Evolutionary conservation across 2,888 invertebrate species (phyloP).

Genomic region (Lasioglossum figueresi): DNA sequence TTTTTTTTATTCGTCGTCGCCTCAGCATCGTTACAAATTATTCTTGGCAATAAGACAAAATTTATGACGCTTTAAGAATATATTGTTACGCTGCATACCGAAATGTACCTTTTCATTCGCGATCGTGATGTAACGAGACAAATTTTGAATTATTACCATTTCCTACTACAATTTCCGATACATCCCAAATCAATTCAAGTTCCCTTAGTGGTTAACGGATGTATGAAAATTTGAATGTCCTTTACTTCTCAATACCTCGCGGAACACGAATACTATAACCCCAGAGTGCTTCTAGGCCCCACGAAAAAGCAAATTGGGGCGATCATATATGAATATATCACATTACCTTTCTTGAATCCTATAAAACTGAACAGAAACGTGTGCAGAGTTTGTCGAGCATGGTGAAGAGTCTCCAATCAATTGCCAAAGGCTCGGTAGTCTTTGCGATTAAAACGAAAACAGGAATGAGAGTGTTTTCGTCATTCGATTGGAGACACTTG

Average conservation of each 20-base stretch:
- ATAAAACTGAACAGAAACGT: conserved; percentile 43
- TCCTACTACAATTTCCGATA: conserved; percentile 69
- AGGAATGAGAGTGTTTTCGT: conserved; percentile 10
- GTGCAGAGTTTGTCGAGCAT: conserved; percentile 29
- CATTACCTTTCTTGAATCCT: conserved; percentile 75
- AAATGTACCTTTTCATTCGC: conserved; percentile 54
- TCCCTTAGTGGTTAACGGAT: conserved; percentile 49
- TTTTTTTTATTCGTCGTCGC: conserved; percentile 25
- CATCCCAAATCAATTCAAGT: conserved; percentile 49
- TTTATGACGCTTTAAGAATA: conserved; percentile 66
- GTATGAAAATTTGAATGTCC: conserved; percentile 66
- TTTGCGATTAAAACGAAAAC: conserved; percentile 16
- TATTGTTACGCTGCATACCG: conserved; percentile 37
- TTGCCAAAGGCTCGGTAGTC: neutral
- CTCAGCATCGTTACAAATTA: conserved; percentile 51
- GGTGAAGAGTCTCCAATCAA: conserved; percentile 45
- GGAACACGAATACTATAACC: conserved; percentile 76
- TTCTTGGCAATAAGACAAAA: conserved; percentile 76
- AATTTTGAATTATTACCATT: conserved; percentile 77
- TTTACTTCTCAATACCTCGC: conserved; percentile 67
- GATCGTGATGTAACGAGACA: conserved; percentile 70
- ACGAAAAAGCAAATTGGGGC: conserved; percentile 80
- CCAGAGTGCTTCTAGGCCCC: conserved; percentile 81
- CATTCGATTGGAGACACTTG: conserved; percentile 41
- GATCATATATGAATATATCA: conserved; percentile 75